Evolutionary conservation across 1,140 invertebrate genomes (phyloP), one percentile per base, ranked within the genome.

Genomic region (Lerema accius): DNA sequence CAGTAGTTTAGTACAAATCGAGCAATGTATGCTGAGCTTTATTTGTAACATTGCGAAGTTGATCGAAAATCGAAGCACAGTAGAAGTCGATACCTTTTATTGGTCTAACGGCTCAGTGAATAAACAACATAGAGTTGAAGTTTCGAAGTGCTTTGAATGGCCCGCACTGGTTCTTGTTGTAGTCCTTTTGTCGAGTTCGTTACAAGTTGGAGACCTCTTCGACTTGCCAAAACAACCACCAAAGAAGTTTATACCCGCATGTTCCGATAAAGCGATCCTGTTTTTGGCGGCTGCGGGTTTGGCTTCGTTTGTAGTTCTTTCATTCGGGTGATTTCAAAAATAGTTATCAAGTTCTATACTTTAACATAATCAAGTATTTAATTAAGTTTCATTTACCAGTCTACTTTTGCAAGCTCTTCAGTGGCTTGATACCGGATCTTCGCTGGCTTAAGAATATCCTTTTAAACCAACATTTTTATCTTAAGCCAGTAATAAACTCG

Each of bases 81-180:
- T 58, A 46, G 14, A 58, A 46, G 55, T 23, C 42, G 26, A 58
- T 58, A 58, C 55, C 55, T 45, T 58, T 45, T 58, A 46, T 58
- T 58, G 55, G 23, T 46, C 40, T 35, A 32, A 56, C 53, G 55
- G 42, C 43, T 58, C 55, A 58, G 55, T 35, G 42, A 58, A 58
- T 46, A 46, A 58, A 46, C 42, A 58, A 58, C 55, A 46, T 43
- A 58, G 55, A 19, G 26, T 42, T 35, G 55, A 58, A 26, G 40
- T 46, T 45, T 35, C 40, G 16, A 58, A 58, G 55, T 58, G 42
- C 42, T 58, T 58, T 58, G 55, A 58, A 58, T 58, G 45, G 26
- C 32, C 28, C 9, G 15, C 14, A 5, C 19, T 45, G 40, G 3
- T 40, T 56, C 39, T 11, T 32, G 46, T 23, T 58, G 42, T 46